Evolutionary conservation across 2,113 vertebrate species (phyloP), one percentile per base, ranked within the genome.

Genomic region (Otocyon megalotis): DNA sequence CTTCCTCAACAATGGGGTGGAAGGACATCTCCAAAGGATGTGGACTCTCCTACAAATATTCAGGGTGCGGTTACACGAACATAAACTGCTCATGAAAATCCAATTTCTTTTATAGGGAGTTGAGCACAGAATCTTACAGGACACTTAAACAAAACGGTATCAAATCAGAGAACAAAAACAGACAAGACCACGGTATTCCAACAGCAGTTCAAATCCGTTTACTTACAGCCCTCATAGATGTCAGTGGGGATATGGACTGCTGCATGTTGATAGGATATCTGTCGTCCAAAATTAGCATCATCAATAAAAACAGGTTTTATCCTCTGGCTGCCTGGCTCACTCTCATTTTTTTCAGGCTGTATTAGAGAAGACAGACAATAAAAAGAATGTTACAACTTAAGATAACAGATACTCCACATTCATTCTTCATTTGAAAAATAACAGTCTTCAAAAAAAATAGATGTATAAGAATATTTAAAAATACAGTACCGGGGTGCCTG

Each of bases 211-310:
- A 96, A 0, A 26, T 85, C 43, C 19, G 89, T 86, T 53, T 98
- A 99, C 99, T 99, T 99, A 99, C 99, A 99, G 97, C 99, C 99
- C 95, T 99, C 99, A 54, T 99, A 99, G 98, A 99, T 99, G 98
- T 99, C 99, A 4, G 99, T 99, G 76, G 99, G 99, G 98, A 99
- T 99, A 97, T 99, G 99, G 77, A 99, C 99, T 28, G 99, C 99
- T 79, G 99, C 99, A 88, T 99, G 99, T 86, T 99, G 99, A 98
- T 99, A 99, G 88, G 99, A 99, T 0, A 99, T 99, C 87, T 99
- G 98, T 32, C 99, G 98, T 94, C 99, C 99, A 98, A 99, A 99
- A 60, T 99, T 98, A 12, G 98, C 98, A 97, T 99, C 99, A 0
- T 99, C 99, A 92, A 99, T 99, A 98, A 99, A 99, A n/a, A 99